Base-by-base conservation (phyloP, 2,113 vertebrate genomes). In the Platanista minor region DNA sequence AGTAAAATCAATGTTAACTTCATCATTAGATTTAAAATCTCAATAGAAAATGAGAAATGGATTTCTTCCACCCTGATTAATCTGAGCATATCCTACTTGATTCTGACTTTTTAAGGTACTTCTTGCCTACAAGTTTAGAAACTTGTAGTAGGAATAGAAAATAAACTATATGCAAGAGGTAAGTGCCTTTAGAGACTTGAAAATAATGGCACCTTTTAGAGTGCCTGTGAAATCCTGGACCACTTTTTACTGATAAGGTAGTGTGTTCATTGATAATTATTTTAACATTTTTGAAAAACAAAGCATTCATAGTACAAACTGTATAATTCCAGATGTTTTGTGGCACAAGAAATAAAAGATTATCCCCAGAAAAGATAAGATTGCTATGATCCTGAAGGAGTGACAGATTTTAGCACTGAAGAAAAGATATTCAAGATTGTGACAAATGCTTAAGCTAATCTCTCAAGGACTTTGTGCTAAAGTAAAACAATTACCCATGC, bases 11-110 rank as follows among this genome's bases (percentile, higher is more conserved):
- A 77, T 29, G 54, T 72, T 95, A 96, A 96, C 75, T 27, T 95
- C 97, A 95, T 71, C n/a, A 96, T 33, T 71, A 95, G 1, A 49
- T 69, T 92, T 97, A 71, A 90, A 96, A 82, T 23, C 7, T 43
- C 57, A 95, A 64, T 54, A 94, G 89, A 62, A 97, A 97, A 87
- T 71, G 94, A 64, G 69, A 82, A 95, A 83, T 25, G 10, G 8
- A 81, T 33, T 67, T 54, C 54, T 96, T 94, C 67, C 91, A 83
- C 9, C 21, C 41, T 98, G 85, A 62, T 96, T 93, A 97, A 94
- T 81, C 31, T 95, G 86, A 87, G 17, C 14, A 90, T 33, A 74
- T 62, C 10, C 7, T 97, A 92, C 75, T 92, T 95, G 33, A 90
- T 46, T 98, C 78, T 88, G 80, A 7, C 52, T 87, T 69, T 75